Evolutionary conservation across 2,888 invertebrate genomes (phyloP), one percentile per base, ranked within the genome.

Genomic region (Morpho deidamia): DNA sequence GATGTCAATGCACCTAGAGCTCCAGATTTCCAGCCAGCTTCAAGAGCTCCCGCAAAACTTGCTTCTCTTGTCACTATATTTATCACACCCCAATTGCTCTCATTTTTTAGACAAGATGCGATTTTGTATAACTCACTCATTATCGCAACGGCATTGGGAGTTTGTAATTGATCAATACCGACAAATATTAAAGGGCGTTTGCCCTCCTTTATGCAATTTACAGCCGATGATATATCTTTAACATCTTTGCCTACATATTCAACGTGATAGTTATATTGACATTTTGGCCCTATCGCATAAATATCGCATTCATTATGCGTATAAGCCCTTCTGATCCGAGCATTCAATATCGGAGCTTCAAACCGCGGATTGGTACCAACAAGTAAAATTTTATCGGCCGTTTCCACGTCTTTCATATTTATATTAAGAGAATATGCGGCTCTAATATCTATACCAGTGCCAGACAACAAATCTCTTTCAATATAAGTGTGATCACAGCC

Each of bases 281-380:
- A 93, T 74, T 94, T 88, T 0, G 97, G 94, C 10, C 99, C 99
- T 66, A 99, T 92, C 2, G 95, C 88, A 11, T 94, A 98, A 57
- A 99, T 91, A 65, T 94, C 91, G 62, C 95, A 91, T 76, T 99
- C 99, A 72, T 97, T 97, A 71, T 95, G 94, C 39, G 97, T 91
- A 81, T 95, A 99, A 48, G 95, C 94, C 83, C 99, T 98, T 50
- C 99, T 93, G 62, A 99, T 93, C 74, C 99, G 93, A 0, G 98
- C 95, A 78, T 99, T 99, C 47, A 99, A 90, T 47, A 99, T 89
- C 0, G 99, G 98, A 9, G 99, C 99, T 86, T 99, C 99, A 75
- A 96, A 98, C 63, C 99, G 92, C 2, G 99, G 98, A 90, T 99
- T 99, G 2, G 99, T 98, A 44, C 99, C 99, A 56, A 99, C 92